These are phyloP conservation scores for Sorex fumeus DNA, from an alignment of 2,113 vertebrate species.

Conservation along the genomic window DNA sequence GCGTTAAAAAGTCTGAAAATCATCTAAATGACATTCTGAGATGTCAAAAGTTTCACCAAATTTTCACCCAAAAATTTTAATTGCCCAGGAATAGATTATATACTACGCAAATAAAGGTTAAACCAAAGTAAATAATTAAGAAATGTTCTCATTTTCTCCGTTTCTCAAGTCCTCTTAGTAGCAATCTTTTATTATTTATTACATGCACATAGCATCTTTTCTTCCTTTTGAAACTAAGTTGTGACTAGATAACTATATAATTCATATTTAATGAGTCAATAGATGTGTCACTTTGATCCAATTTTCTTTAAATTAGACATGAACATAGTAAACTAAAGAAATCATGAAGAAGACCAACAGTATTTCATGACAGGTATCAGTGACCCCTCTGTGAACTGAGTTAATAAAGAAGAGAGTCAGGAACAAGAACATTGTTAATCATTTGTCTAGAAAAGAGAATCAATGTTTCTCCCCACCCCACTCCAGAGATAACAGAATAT, in stretches of 20 bases:
- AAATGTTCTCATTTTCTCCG: conserved; percentile 22
- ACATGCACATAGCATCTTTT: conserved; percentile 8
- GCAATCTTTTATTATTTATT: conserved; percentile 49
- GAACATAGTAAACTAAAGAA: too few species aligned
- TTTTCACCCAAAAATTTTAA: conserved; percentile 52
- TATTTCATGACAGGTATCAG: too few species aligned
- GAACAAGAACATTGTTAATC: too few species aligned
- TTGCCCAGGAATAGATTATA: conserved; percentile 37
- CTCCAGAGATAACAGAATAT: too few species aligned
- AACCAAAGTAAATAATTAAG: conserved; percentile 13
- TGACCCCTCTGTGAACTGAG: too few species aligned
- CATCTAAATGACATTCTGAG: neutral
- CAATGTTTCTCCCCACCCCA: too few species aligned
- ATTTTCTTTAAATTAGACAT: too few species aligned
- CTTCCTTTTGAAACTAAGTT: conserved; percentile 41
- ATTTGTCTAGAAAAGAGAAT: too few species aligned
- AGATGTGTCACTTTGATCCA: neutral
- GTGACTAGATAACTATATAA: conserved; percentile 37
- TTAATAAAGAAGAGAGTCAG: too few species aligned
- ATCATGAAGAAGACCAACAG: too few species aligned
- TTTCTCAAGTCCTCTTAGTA: conserved; percentile 2
- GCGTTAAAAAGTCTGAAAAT: conserved; percentile 43
- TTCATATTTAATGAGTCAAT: conserved; percentile 31
- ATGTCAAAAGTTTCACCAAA: conserved; percentile 17
- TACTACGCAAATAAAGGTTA: conserved; percentile 9